Base-by-base conservation (phyloP, 2,113 vertebrate genomes). In the Malurus alboscapulatus region DNA sequence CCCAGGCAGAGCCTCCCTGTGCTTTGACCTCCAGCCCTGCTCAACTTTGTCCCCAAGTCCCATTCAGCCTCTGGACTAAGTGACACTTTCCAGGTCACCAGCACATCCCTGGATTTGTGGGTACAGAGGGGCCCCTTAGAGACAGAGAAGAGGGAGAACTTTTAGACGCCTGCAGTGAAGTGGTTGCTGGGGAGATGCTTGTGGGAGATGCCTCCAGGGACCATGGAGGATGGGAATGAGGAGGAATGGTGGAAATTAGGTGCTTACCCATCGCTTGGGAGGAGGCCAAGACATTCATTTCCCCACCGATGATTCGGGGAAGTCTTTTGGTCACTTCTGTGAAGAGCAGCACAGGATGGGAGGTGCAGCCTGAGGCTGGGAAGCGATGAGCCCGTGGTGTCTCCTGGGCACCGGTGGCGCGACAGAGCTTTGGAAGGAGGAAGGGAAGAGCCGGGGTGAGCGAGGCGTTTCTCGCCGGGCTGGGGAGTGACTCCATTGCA, bases 261-360 rank as follows among this genome's bases (percentile, higher is more conserved):
- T 0, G 1, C 34, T 94, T 55, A 34, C 27, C 57, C 34, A 51
- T 72, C 0, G 3, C 54, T 77, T 83, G 94, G 84, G 55, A 83
- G 21, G 67, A 88, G 24, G 75, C 90, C 87, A 88, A 58, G 63
- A 32, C 6, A 12, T 54, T 87, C 1, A 57, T 84, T 94, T 78
- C 51, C 69, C 15, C 29, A 8, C 5, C 0, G 4, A 4, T n/a
- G 62, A 38, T 95, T 80, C 18, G 0, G 87, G 78, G 94, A 96
- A 95, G 75, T 76, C 26, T 76, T 88, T 38, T 38, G 50, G 81
- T 66, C 18, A 18, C 36, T 91, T 81, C 76, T 66, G 82, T 12
- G 13, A 87, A 81, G 58, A 73, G 45, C 11, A 0, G 51, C 71
- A 89, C 82, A 95, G 93, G 87, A 93, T 91, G 93, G 90, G 87